These are phyloP conservation scores for Nephrotoma guestfalica DNA, from an alignment of 2,888 invertebrate species.

Conservation along the genomic window DNA sequence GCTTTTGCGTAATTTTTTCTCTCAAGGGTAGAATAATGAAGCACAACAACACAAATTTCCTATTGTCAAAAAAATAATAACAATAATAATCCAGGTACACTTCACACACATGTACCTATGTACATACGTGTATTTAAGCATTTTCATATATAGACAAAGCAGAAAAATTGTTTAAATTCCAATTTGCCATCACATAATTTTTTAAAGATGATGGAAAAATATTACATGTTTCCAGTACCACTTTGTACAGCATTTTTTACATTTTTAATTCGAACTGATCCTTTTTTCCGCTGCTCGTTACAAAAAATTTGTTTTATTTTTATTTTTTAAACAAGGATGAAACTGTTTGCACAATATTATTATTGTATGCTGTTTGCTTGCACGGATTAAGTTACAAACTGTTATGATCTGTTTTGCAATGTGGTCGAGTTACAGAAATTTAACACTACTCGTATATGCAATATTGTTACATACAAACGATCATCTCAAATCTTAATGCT, in stretches of 20 bases:
- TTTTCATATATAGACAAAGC: neutral
- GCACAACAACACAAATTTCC: neutral
- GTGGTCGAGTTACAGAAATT: neutral
- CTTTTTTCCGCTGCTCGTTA: neutral
- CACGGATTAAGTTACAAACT: neutral
- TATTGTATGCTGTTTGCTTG: neutral
- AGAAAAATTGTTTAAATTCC: neutral
- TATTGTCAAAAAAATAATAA: neutral
- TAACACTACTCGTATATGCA: neutral
- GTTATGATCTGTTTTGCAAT: neutral
- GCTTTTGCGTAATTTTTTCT: neutral
- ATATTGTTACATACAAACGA: neutral
- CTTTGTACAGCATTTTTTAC: neutral
- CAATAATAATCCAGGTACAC: neutral
- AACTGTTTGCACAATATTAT: neutral
- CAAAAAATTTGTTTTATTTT: neutral
- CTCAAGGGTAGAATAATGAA: neutral
- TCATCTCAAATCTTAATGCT: neutral
- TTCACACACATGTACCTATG: neutral
- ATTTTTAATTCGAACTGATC: neutral
- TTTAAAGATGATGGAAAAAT: neutral
- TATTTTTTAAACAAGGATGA: neutral
- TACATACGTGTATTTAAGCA: neutral
- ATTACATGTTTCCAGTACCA: neutral
- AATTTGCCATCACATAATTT: neutral